Conservation (phyloP, 1,140 invertebrate genomes). For the Macrosteles quadrilineatus region DNA sequence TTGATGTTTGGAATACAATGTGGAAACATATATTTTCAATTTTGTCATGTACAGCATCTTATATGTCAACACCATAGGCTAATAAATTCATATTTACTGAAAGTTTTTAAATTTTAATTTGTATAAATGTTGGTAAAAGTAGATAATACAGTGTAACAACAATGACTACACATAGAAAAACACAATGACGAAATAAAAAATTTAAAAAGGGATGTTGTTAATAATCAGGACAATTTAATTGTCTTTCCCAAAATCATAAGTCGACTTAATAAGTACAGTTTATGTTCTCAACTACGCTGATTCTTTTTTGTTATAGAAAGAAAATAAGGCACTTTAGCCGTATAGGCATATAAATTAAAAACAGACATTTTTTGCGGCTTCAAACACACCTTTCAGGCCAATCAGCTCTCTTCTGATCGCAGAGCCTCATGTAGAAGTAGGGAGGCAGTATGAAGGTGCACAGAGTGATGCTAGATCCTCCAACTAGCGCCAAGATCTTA, state of each 20-base stretch:
- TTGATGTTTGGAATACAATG: too few relatives aligned
- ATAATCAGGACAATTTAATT: background rate
- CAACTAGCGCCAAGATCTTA: constrained; percentile 69
- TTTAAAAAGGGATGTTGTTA: too few relatives aligned
- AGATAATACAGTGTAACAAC: too few relatives aligned
- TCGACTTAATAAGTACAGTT: background rate
- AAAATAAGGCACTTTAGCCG: background rate
- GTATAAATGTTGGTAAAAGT: too few relatives aligned
- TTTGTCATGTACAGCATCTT: too few relatives aligned
- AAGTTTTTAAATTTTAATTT: too few relatives aligned
- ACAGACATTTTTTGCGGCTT: background rate
- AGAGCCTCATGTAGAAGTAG: constrained; percentile 66
- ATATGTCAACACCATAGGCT: too few relatives aligned
- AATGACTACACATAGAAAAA: too few relatives aligned
- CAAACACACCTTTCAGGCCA: constrained; percentile 50
- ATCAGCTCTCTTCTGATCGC: constrained; percentile 44
- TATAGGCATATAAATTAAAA: background rate
- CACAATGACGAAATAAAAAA: too few relatives aligned
- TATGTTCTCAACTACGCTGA: background rate
- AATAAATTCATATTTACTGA: too few relatives aligned
- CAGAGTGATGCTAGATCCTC: constrained; percentile 66
- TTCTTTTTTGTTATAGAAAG: background rate
- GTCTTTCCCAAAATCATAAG: background rate
- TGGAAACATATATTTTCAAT: too few relatives aligned
- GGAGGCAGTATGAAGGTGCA: constrained; percentile 68